Evolutionary conservation across 2,888 invertebrate species (phyloP).

Genomic region (Ptychoptera albimana): DNA sequence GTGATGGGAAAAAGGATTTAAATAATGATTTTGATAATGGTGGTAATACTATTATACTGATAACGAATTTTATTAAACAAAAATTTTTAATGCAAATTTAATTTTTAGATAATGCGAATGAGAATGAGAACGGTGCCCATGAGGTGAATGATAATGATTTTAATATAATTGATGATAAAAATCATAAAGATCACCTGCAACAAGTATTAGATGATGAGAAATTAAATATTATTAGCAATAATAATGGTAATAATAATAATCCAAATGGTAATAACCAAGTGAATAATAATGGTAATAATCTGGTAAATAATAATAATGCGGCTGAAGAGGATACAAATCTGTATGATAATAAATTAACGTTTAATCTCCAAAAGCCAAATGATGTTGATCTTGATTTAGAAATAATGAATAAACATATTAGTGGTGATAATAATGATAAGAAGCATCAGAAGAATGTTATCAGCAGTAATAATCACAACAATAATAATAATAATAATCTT

Average conservation of each 20-base stretch:
- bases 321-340: conserved; percentile 21
- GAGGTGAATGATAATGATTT: conserved; percentile 26
- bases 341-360: conserved; percentile 17
- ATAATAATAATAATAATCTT: conserved; percentile 17
- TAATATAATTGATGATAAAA: conserved; percentile 19
- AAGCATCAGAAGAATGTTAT: no score
- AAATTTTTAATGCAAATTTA: not conserved
- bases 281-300: no score
- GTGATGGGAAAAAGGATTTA: not conserved
- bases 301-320: conserved; percentile 17
- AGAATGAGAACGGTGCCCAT: conserved; percentile 27
- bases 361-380: not conserved
- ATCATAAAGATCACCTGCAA: conserved; percentile 10
- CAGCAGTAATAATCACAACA: conserved; percentile 14
- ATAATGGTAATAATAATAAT: not conserved
- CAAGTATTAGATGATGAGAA: conserved; percentile 16
- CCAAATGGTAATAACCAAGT: no score
- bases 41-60: conserved; percentile 19
- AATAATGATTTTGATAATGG: conserved; percentile 2
- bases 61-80: conserved; percentile 4
- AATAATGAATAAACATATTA: conserved; percentile 4
- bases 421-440: conserved; percentile 11
- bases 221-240: not conserved
- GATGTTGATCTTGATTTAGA: conserved; percentile 1
- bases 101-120: conserved; percentile 7